Evolutionary conservation across 1,140 invertebrate species (phyloP).

Genomic region (Zaprionus tsacasi): DNA sequence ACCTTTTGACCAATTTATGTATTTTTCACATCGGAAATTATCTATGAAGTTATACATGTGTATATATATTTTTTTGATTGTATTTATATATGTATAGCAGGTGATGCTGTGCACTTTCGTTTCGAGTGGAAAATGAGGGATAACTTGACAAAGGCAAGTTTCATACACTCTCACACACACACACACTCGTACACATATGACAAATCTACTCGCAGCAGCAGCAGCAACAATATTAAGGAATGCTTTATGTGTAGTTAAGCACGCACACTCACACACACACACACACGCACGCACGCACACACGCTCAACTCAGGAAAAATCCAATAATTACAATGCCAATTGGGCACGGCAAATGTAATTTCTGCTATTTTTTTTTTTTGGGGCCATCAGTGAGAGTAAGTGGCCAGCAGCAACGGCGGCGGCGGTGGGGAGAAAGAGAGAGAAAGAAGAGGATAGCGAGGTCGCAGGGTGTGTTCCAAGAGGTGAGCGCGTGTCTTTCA

Average conservation of each 20-base stretch:
- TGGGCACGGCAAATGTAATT: constrained; percentile 20
- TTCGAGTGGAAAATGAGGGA: constrained; percentile 16
- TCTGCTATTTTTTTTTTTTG: constrained; percentile 5
- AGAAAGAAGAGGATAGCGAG: not conserved
- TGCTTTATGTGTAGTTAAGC: constrained; percentile 8
- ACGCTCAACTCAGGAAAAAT: constrained; percentile 40
- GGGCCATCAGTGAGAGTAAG: not conserved
- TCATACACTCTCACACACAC: not conserved
- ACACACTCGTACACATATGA: not conserved
- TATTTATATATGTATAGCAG: not conserved
- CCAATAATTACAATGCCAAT: constrained; percentile 64
- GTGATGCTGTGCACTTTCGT: constrained; percentile 2
- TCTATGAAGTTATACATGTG: not conserved
- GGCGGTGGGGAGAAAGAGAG: not conserved
- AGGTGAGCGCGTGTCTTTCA: constrained; percentile 1
- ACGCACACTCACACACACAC: constrained; percentile 11
- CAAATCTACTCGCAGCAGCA: not conserved
- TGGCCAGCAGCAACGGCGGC: not conserved
- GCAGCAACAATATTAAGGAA: constrained; percentile 10
- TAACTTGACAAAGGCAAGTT: constrained; percentile 19
- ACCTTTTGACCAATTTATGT: not conserved
- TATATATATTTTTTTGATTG: too few species aligned
- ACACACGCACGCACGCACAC: constrained; percentile 15
- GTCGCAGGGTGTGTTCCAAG: constrained; percentile 7
- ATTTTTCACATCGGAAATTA: not conserved